phyloP scores from a whole-genome alignment of 92 coral and sea anemone species.

The Actinernus sp. region DNA sequence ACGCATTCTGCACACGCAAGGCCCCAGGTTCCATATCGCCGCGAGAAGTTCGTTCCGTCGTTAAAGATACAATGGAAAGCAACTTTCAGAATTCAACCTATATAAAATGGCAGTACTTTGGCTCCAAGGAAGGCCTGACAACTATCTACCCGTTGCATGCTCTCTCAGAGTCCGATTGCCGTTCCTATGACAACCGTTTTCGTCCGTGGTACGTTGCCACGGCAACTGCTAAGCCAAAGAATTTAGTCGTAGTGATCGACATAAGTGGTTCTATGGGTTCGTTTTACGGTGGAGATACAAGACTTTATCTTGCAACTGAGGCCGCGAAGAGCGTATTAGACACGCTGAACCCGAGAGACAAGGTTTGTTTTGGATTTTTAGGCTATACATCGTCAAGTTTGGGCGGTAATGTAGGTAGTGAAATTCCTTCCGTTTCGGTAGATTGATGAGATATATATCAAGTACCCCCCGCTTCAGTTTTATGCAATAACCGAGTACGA shows the following conservation, averaged over 20 bases:
- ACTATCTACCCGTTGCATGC: slow-evolving; percentile 41
- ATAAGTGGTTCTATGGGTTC: slow-evolving; percentile 62
- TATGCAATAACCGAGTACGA: too few relatives aligned
- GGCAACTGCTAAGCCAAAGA: slow-evolving; percentile 54
- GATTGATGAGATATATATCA: too few relatives aligned
- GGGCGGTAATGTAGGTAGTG: too few relatives aligned
- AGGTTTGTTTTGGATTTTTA: too few relatives aligned
- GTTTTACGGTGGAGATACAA: background rate
- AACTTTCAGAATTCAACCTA: slow-evolving; percentile 31
- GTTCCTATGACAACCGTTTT: slow-evolving; percentile 49
- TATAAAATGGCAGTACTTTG: slow-evolving; percentile 78
- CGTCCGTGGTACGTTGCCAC: slow-evolving; percentile 73
- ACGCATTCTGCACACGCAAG: slow-evolving; percentile 27
- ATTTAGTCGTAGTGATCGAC: slow-evolving; percentile 66
- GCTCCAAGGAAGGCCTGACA: slow-evolving; percentile 58
- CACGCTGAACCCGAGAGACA: slow-evolving; percentile 64
- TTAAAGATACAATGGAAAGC: slow-evolving; percentile 38
- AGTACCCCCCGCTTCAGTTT: too few relatives aligned
- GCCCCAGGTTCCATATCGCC: slow-evolving; percentile 34
- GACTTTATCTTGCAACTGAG: slow-evolving; percentile 30
- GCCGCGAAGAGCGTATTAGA: slow-evolving; percentile 62
- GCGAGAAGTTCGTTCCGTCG: slow-evolving; percentile 11
- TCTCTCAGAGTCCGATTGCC: slow-evolving; percentile 27
- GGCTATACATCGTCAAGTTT: too few relatives aligned
- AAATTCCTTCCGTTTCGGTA: too few relatives aligned